phyloP scores from a whole-genome alignment of 2,797 vertebrate genomes.

The Geotrypetes seraphini region DNA sequence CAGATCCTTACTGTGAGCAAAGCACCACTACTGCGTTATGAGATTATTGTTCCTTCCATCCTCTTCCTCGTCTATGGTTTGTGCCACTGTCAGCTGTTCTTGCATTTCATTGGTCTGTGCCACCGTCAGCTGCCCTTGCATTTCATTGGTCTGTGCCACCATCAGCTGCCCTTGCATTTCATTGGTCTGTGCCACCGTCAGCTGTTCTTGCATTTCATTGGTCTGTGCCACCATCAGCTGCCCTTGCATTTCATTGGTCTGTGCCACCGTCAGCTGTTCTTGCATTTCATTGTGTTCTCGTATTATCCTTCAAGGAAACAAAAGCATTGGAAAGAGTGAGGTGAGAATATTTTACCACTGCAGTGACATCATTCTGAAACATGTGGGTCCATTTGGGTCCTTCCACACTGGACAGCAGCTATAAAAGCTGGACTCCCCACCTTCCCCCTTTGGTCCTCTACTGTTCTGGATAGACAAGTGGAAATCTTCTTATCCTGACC shows the following conservation, averaged over 20 bases:
- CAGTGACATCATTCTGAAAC: too few relatives aligned
- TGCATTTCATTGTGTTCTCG: constrained; percentile 41
- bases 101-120: constrained; percentile 47
- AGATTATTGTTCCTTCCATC: constrained; percentile 68
- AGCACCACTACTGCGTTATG: constrained; percentile 18
- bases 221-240: constrained; percentile 40
- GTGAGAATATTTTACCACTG: too few relatives aligned
- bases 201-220: constrained; percentile 48
- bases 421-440: too few relatives aligned
- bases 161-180: constrained; percentile 35
- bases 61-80: constrained; percentile 53
- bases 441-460: too few relatives aligned
- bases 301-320: constrained; percentile 53
- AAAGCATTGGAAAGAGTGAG: constrained; percentile 1
- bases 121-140: constrained; percentile 31
- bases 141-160: constrained; percentile 50
- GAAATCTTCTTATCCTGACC: too few relatives aligned
- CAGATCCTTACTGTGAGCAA: too few relatives aligned
- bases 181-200: constrained; percentile 48
- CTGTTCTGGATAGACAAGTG: too few relatives aligned
- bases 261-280: constrained; percentile 34
- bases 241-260: constrained; percentile 57
- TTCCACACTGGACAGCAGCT: too few relatives aligned
- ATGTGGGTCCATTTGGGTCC: too few relatives aligned
- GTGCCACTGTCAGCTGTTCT: constrained; percentile 34